phyloP scores from a whole-genome alignment of 2,888 invertebrate genomes.

The Callimorpha dominula region DNA sequence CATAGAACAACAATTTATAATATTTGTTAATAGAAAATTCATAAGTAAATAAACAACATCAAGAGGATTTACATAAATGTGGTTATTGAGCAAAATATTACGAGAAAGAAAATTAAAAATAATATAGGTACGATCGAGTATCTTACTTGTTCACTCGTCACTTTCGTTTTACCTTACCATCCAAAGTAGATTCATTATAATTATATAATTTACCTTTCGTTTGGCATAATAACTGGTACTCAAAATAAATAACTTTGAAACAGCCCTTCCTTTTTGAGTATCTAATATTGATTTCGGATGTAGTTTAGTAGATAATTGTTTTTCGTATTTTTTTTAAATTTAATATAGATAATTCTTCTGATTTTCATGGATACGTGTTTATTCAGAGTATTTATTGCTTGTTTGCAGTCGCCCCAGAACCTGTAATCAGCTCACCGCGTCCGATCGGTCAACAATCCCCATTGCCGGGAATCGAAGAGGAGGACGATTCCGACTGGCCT shows the following conservation, averaged over 20 bases:
- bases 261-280: slow-evolving; percentile 49
- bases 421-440: slow-evolving; percentile 85
- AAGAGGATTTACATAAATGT: not conserved
- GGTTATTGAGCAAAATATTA: not conserved
- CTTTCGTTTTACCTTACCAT: not conserved
- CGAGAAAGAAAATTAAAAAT: not conserved
- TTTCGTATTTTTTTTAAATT: slow-evolving; percentile 41
- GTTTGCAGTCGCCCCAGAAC: slow-evolving; percentile 85
- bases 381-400: slow-evolving; percentile 67
- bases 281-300: slow-evolving; percentile 49
- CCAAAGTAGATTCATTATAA: not conserved
- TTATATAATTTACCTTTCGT: not conserved
- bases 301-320: slow-evolving; percentile 62
- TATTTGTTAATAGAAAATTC: no score
- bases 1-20: no score
- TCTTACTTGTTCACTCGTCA: no score
- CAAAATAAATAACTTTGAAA: slow-evolving; percentile 46
- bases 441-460: slow-evolving; percentile 90
- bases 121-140: not conserved
- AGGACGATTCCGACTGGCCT: slow-evolving; percentile 90
- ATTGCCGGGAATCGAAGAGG: slow-evolving; percentile 93
- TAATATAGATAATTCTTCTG: slow-evolving; percentile 22
- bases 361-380: slow-evolving; percentile 48
- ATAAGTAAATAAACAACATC: not conserved
- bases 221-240: not conserved